Base-by-base conservation (phyloP, 2,797 vertebrate species). In the Chromis chromis region DNA sequence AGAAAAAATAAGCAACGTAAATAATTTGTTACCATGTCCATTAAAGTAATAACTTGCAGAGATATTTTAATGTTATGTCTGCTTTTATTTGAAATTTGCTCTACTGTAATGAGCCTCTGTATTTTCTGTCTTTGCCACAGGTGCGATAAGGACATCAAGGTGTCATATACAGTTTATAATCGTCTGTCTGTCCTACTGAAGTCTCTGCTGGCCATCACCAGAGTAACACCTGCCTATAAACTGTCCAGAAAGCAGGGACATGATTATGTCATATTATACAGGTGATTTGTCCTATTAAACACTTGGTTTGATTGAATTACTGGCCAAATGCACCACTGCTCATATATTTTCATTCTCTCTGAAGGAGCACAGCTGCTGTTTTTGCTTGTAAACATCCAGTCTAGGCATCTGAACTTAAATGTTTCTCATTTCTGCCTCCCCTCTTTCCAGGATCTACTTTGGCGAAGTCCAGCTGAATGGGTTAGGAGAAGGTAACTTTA, bases 121-220 rank as follows among this genome's bases (percentile, higher is more conserved):
- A 14, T 60, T 55, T 25, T 64, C 16, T 69, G 58, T 55, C 57
- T 86, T 28, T 60, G 50, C 72, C 81, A 0, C 74, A 99, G 98
- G 91, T 99, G 97, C 82, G 98, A 99, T 89, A 98, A 97, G 88
- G 98, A 99, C 86, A 98, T 98, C 78, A 99, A 99, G 88, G 97
- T 99, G 91, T 99, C 98, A 0, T 99, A 99, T 84, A 97, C 98
- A 0, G 98, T 99, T 25, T 99, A 99, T 93, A 99, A 99, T 83
- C 96, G 98, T 54, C 95, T 99, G 85, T 99, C 98, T 39, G 91
- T 99, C 57, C 94, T 99, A 46, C 95, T 99, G 67, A 99, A 99
- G 89, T 99, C 98, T 82, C 96, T 99, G 78, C 95, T 99, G 89
- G 97, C 98, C 57, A 97, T 99, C 91, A 98, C 98, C 49, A 96